Conservation (phyloP, 2,113 vertebrate genomes). For the Megaceryle torquata region DNA sequence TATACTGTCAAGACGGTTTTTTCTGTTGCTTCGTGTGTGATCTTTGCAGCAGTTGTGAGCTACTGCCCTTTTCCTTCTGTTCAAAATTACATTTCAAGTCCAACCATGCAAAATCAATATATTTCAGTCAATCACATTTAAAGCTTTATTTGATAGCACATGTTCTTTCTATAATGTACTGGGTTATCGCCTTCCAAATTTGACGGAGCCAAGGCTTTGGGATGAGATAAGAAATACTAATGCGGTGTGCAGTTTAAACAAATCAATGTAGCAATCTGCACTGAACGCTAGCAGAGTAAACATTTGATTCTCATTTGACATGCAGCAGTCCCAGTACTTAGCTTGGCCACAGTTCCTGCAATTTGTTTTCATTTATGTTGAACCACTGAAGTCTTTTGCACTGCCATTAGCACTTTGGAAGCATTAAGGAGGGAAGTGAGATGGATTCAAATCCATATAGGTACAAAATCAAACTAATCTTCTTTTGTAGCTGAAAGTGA, state of each 20-base stretch:
- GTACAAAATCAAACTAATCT: conserved; percentile 52
- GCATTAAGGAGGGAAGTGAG: conserved; percentile 55
- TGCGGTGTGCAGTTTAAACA: conserved; percentile 49
- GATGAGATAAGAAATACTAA: conserved; percentile 53
- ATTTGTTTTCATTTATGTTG: conserved; percentile 64
- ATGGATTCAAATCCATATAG: conserved; percentile 56
- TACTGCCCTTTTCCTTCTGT: not conserved
- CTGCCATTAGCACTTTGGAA: conserved; percentile 69
- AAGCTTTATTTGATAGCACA: conserved; percentile 26
- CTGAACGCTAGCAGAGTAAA: conserved; percentile 26
- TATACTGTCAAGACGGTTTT: not conserved
- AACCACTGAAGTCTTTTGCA: conserved; percentile 25
- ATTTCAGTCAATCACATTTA: conserved; percentile 39
- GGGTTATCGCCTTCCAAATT: conserved; percentile 31
- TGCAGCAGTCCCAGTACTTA: conserved; percentile 26
- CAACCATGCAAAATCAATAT: conserved; percentile 43
- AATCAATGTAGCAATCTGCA: conserved; percentile 47
- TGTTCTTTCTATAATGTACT: conserved; percentile 31
- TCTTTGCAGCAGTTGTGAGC: not conserved
- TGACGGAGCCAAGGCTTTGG: conserved; percentile 21
- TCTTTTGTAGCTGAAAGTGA: conserved; percentile 22
- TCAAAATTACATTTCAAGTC: conserved; percentile 18
- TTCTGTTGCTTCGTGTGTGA: not conserved
- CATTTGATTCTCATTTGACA: conserved; percentile 17
- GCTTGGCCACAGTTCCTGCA: conserved; percentile 27